Base-by-base conservation (phyloP, 1,140 invertebrate species). In the Apis dorsata region DNA sequence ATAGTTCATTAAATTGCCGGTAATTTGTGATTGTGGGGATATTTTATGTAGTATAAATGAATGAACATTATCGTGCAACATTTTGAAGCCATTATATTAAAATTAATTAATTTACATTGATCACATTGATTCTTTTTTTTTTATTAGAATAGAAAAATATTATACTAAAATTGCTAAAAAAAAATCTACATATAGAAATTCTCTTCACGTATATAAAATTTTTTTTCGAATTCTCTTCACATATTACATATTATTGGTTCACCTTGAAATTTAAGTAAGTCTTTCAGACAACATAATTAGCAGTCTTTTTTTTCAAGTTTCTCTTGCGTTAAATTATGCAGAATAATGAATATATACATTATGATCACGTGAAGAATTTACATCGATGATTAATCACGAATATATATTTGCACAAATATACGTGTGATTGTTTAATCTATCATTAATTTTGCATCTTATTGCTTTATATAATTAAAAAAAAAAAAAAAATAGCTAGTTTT, bases 1-100 rank as follows among this genome's bases (percentile, higher is more conserved):
- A 82, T 82, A 77, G 74, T 77, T 82, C 80, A 82, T 82, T 82
- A 82, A 82, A 82, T 82, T 77, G 74, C 80, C 80, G 80, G 80
- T 82, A 82, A 82, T 82, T 82, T 57, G 73, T 82, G 28, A 65
- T 81, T 69, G 80, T 68, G 73, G 80, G 80, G 80, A 34, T 82
- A 77, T 82, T 82, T 82, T 82, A 82, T 82, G n/a, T 76, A 81
- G 55, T 76, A 81, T 76, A 76, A 81, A 81, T 77, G 79, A 81
- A 81, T 81, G 79, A 81, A 75, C 65, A 81, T 76, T 81, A 81
- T 60, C 79, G 80, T 75, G 44, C 73, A 60, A 77, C 19, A 62
- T 55, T 82, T 77, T 53, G 66, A 77, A 62, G 53, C 68, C 13
- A 34, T 19, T 24, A 70, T 12, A 57, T 79, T 71, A 69, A 79